Evolutionary conservation across 2,888 invertebrate species (phyloP).

Genomic region (Oxycera nigricornis): DNA sequence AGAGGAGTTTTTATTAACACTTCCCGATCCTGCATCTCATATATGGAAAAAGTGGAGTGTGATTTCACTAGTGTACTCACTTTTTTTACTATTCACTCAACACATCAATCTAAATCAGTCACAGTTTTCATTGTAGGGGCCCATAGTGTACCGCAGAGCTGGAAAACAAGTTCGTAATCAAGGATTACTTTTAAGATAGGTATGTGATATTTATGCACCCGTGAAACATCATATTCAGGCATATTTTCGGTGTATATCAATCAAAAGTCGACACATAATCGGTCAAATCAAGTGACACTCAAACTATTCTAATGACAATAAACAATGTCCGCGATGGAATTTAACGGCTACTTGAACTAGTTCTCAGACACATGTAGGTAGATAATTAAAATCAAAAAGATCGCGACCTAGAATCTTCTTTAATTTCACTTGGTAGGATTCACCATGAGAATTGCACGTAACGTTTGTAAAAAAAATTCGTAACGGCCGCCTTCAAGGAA

Average conservation of each 20-base stretch:
- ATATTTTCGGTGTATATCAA: conserved; percentile 30
- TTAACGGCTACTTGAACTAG: conserved; percentile 5
- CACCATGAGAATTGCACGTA: neutral
- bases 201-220: neutral
- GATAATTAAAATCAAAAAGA: conserved; percentile 21
- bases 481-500: neutral
- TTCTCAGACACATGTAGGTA: conserved; percentile 10
- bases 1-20: neutral
- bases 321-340: neutral
- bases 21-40: too few relatives aligned
- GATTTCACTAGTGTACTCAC: neutral
- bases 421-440: neutral
- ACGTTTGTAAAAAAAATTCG: neutral
- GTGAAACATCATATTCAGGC: neutral
- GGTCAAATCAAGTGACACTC: conserved; percentile 42
- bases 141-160: conserved; percentile 27
- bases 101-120: conserved; percentile 41
- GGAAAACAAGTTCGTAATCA: conserved; percentile 38
- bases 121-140: conserved; percentile 4
- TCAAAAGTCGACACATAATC: conserved; percentile 42
- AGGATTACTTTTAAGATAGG: neutral
- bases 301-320: conserved; percentile 38
- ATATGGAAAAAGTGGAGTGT: too few relatives aligned
- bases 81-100: neutral
- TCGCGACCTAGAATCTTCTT: neutral